Percentiles rank a stretch among this genome's conserved stretches.
phyloP scores from a whole-genome alignment of 2,888 invertebrate genomes.

The Tuta absoluta region DNA sequence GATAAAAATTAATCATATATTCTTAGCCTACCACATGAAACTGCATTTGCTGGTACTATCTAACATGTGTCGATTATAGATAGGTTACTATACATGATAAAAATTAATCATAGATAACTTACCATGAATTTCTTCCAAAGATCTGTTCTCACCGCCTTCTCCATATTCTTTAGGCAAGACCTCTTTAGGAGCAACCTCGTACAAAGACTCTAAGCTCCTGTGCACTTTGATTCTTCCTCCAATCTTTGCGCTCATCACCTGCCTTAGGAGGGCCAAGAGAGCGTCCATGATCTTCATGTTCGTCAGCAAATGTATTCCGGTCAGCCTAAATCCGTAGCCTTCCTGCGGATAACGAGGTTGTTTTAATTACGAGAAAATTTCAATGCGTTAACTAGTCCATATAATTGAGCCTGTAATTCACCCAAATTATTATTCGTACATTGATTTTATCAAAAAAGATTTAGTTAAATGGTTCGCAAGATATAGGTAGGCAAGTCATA shows the following conservation, averaged over 20 bases:
- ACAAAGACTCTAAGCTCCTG: slow-evolving; percentile 15
- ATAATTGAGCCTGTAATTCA: no score
- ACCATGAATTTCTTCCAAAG: slow-evolving; percentile 16
- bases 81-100: no score
- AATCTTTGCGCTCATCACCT: slow-evolving; percentile 18
- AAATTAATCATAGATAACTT: no score
- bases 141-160: slow-evolving; percentile 29
- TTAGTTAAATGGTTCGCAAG: no score
- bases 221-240: slow-evolving; percentile 16
- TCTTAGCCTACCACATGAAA: no score
- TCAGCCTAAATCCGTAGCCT: slow-evolving; percentile 23
- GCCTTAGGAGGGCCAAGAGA: not conserved
- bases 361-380: no score
- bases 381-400: not conserved
- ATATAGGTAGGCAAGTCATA: no score
- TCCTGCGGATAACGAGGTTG: slow-evolving; percentile 5
- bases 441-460: no score
- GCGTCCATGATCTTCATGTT: slow-evolving; percentile 6
- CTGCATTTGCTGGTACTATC: no score
- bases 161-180: slow-evolving; percentile 32
- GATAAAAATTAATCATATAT: no score
- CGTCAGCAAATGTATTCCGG: slow-evolving; percentile 24
- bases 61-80: no score
- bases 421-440: no score
- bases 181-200: slow-evolving; percentile 30